Base-by-base conservation (phyloP, 1,140 invertebrate species). In the Eufriesea mexicana region DNA sequence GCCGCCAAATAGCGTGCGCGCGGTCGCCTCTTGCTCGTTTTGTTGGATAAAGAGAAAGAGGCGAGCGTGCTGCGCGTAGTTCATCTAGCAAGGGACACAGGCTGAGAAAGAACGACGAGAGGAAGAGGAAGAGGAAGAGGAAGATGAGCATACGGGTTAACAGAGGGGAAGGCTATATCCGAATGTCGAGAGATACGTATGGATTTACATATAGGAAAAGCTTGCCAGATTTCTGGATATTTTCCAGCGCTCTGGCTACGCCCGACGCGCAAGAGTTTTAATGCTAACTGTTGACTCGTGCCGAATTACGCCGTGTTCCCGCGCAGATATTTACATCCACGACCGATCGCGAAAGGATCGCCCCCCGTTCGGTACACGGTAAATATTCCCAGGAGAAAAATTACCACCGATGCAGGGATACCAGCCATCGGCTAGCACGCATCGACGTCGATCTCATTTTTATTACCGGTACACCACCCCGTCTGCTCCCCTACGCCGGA, bases 1-100 rank as follows among this genome's bases (percentile, higher is more conserved):
- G 14, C 54, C n/a, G 87, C 73, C 84, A 83, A 88, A 88, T 79
- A 83, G 77, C 80, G 75, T 82, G 78, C 16, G 77, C 77, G 57
- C 71, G 75, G 55, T 75, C 70, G 49, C 51, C 61, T 35, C 57
- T 75, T 25, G 54, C 55, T 84, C 82, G 64, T 78, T 87, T 77
- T 16, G 71, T 62, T 23, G 35, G 71, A 71, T 71, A 66, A 57
- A 81, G 86, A 78, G 86, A 73, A 84, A 82, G 77, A 74, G 51
- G 55, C 78, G 66, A 72, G 78, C 73, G 73, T 78, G 86, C 47
- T 47, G 35, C 59, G 62, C 28, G 70, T 75, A 45, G 47, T 73
- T 75, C 79, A 62, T 75, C 61, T 25, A 10, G 20, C 49, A 0
- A 23, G 23, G n/a, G 16, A 67, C 73, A 16, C 28, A 47, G 74